Conservation (phyloP, 1,140 invertebrate species). For the Euschistus heros region DNA sequence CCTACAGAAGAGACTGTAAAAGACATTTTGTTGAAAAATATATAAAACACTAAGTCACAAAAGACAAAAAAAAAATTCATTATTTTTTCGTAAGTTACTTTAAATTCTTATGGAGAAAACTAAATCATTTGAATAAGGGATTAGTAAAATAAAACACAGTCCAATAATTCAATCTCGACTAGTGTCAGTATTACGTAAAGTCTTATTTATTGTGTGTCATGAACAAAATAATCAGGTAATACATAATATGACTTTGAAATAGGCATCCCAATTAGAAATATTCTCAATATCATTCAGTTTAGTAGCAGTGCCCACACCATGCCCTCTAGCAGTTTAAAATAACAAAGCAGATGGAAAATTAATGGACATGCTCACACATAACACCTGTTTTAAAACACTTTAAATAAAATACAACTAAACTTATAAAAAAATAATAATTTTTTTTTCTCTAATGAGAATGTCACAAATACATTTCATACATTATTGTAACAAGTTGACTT, state of each 20-base stretch:
- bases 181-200: conserved; percentile 24
- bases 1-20: too few relatives aligned
- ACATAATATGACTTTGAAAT: background rate
- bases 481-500: background rate
- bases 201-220: conserved; percentile 26
- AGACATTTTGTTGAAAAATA: too few relatives aligned
- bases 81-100: background rate
- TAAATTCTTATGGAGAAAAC: background rate
- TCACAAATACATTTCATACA: conserved; percentile 5
- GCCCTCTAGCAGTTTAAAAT: background rate
- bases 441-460: background rate
- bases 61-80: background rate
- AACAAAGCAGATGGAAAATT: conserved; percentile 2
- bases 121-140: background rate
- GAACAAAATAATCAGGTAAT: conserved; percentile 13
- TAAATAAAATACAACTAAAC: background rate
- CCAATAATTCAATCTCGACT: conserved; percentile 17
- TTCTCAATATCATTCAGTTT: background rate
- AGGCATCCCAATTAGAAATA: conserved; percentile 3
- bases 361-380: background rate
- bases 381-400: background rate
- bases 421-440: conserved; percentile 1
- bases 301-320: conserved; percentile 8
- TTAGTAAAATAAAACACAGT: conserved; percentile 3
- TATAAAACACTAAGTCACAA: too few relatives aligned